These are phyloP conservation scores for Sturnus vulgaris DNA, from an alignment of 2,113 vertebrate genomes.

Conservation along the genomic window DNA sequence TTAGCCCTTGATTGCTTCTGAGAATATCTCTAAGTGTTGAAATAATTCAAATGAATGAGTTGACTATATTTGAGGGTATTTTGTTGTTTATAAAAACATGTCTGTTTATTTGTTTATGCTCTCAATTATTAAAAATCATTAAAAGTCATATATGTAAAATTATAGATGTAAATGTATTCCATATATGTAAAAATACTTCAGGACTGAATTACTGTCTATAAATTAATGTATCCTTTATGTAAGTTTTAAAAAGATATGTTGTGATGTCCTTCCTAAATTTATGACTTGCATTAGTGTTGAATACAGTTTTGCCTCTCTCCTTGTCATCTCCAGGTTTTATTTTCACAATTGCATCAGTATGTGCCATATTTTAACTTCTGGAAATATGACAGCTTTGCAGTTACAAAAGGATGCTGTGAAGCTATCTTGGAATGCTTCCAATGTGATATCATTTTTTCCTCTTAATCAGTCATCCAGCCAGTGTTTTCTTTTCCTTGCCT, in stretches of 20 bases:
- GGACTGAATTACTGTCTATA: neutral
- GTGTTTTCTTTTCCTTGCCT: conserved; percentile 22
- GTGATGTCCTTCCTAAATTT: neutral
- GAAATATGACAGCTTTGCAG: neutral
- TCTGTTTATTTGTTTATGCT: neutral
- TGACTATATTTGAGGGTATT: neutral
- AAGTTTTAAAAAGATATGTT: neutral
- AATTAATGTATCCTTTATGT: neutral
- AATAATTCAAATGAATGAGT: neutral
- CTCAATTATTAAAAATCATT: neutral
- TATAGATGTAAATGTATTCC: neutral
- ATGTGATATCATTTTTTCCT: neutral
- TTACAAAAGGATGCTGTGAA: neutral
- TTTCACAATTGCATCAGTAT: neutral
- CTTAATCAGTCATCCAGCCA: neutral
- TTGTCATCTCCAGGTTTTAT: neutral
- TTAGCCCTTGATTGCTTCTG: neutral
- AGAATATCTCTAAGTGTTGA: neutral
- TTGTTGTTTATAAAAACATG: neutral
- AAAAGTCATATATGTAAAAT: neutral
- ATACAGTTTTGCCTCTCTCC: neutral
- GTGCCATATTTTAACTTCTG: neutral
- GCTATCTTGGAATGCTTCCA: neutral
- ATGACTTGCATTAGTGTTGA: neutral
- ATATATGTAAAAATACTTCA: neutral